Evolutionary conservation across 2,113 vertebrate species (phyloP).

Genomic region (Tonatia bakeri): DNA sequence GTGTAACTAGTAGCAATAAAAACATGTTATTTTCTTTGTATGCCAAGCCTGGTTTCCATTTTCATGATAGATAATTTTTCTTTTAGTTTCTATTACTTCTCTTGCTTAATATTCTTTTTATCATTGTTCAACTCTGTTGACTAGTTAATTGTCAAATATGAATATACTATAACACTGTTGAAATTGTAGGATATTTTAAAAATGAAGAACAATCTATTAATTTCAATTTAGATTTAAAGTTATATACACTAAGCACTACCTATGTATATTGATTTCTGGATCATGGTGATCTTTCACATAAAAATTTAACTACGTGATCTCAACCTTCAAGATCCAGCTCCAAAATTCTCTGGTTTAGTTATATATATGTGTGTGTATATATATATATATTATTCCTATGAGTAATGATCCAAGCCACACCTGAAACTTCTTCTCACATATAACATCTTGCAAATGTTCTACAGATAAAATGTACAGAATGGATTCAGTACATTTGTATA

Average conservation of each 20-base stretch:
- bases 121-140: neutral
- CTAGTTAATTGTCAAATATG: neutral
- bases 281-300: neutral
- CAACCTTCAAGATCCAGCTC: neutral
- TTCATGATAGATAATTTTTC: neutral
- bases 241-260: neutral
- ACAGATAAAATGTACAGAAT: neutral
- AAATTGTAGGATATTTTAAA: neutral
- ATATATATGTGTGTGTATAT: no score
- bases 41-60: neutral
- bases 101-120: constrained; percentile 1
- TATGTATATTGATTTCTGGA: neutral
- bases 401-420: neutral
- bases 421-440: neutral
- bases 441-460: neutral
- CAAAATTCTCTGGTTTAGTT: neutral
- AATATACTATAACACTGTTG: neutral
- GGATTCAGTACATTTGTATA: neutral
- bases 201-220: neutral
- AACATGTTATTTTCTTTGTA: constrained; percentile 33
- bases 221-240: neutral
- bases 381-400: neutral
- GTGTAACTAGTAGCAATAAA: constrained; percentile 57
- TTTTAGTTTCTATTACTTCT: neutral
- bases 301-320: neutral